These are phyloP conservation scores for Coleophora flavipennella DNA, from an alignment of 2,888 invertebrate species.

Conservation along the genomic window DNA sequence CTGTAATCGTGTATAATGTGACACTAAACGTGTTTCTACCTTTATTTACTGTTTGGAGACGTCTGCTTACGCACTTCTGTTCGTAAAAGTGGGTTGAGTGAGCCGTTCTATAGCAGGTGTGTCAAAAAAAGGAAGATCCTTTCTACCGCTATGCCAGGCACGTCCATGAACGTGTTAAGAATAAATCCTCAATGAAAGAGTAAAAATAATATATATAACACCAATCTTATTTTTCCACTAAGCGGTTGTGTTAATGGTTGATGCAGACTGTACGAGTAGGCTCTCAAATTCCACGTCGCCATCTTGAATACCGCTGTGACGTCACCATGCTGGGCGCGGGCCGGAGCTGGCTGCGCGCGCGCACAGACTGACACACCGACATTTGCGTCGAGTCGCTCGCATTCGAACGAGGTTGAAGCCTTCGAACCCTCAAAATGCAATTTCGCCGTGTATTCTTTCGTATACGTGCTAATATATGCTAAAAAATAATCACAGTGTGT, in stretches of 20 bases:
- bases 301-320: constrained; percentile 69
- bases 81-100: too few species aligned
- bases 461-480: constrained; percentile 44
- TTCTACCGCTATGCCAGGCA: too few species aligned
- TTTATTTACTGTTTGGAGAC: too few species aligned
- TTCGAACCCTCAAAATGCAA: constrained; percentile 55
- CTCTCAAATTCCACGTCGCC: constrained; percentile 67
- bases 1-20: too few species aligned
- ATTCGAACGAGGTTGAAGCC: constrained; percentile 60
- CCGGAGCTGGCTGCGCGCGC: constrained; percentile 44
- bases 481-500: constrained; percentile 30
- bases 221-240: too few species aligned
- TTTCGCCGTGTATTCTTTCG: constrained; percentile 51
- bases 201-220: too few species aligned
- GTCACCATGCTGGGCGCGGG: constrained; percentile 65
- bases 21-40: too few species aligned
- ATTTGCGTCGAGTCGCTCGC: constrained; percentile 48
- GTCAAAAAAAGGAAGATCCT: too few species aligned
- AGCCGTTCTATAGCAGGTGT: too few species aligned
- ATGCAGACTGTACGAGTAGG: constrained; percentile 32
- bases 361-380: constrained; percentile 51
- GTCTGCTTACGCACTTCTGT: too few species aligned
- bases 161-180: too few species aligned
- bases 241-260: background rate
- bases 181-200: too few species aligned